Evolutionary conservation across 2,113 vertebrate species (phyloP), one percentile per base, ranked within the genome.

Genomic region (Theristicus caerulescens): DNA sequence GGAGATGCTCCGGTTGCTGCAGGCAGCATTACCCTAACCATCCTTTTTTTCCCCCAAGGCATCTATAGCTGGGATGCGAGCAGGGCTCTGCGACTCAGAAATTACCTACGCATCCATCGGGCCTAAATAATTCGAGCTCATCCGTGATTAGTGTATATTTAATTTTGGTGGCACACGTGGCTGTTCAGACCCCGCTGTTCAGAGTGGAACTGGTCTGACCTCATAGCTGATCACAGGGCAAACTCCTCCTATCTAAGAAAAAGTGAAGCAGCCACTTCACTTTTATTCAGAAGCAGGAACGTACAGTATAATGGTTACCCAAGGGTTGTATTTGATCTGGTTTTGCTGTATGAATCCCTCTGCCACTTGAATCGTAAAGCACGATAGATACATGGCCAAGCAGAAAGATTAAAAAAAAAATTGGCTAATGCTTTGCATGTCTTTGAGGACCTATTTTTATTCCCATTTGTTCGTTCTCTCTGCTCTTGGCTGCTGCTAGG

Each of bases 371-470:
- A n/a, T 31, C 3, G 0, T 58, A 74, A 84, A 92, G 15, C 38
- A n/a, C 4, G 25, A 74, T n/a, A 72, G 84, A 65, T 65, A 62
- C 1, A 82, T 24, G 54, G 46, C 73, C 62, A 85, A 79, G 88
- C 51, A 76, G 59, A 80, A 88, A 47, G 62, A 74, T 78, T 24
- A 11, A 72, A 78, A 69, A 86, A 58, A n/a, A 26, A 51, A 65
- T 21, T 44, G 42, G 42, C 82, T 74, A 47, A 62, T 52, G 85
- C 74, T 78, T 81, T 79, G 47, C 10, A 5, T 65, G 46, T 81
- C 80, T 93, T 90, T 69, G 79, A 96, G 83, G 67, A 73, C 69
- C 90, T 92, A 91, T 91, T 96, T 94, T 93, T 87, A 94, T 83
- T 95, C 92, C 74, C 84, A 40, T 87, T 96, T 93, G 64, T 86